Evolutionary conservation across 1,140 invertebrate species (phyloP).

Genomic region (Dendroctonus valens): DNA sequence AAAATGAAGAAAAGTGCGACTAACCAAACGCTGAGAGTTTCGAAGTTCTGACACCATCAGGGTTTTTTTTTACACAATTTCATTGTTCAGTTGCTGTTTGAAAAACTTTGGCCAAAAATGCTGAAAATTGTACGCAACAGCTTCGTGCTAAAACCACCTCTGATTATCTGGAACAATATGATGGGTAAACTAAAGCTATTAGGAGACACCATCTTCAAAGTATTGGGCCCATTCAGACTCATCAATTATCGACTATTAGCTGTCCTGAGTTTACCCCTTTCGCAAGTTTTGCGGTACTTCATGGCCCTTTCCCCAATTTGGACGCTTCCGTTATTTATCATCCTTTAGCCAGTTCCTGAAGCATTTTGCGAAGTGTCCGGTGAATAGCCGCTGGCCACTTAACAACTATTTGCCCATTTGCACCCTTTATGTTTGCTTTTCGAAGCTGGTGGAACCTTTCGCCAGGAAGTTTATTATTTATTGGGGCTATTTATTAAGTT

Average conservation of each 20-base stretch:
- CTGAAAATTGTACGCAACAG: too few relatives aligned
- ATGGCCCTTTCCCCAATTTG: slow-evolving; percentile 16
- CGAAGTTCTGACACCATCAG: too few relatives aligned
- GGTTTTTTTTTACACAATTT: too few relatives aligned
- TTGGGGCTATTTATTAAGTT: neutral
- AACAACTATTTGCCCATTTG: slow-evolving; percentile 19
- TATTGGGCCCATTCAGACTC: slow-evolving; percentile 8
- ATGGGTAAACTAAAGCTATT: slow-evolving; percentile 6
- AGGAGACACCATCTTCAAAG: slow-evolving; percentile 7
- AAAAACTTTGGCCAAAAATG: too few relatives aligned
- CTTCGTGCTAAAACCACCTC: too few relatives aligned
- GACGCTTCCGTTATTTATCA: slow-evolving; percentile 22
- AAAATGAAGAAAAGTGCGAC: too few relatives aligned
- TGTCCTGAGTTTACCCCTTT: slow-evolving; percentile 1
- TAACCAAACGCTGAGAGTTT: too few relatives aligned
- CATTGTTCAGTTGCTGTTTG: too few relatives aligned
- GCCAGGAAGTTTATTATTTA: slow-evolving; percentile 13
- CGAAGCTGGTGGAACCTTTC: slow-evolving; percentile 3
- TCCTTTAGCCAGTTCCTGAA: slow-evolving; percentile 17
- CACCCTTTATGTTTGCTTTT: slow-evolving; percentile 20
- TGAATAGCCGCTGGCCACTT: slow-evolving; percentile 12
- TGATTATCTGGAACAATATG: neutral
- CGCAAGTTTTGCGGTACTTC: slow-evolving; percentile 11
- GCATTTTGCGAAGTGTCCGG: slow-evolving; percentile 21
- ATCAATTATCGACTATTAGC: slow-evolving; percentile 20